Base-by-base conservation (phyloP, 2,888 invertebrate species). In the Nematopogon swammerdamellus region DNA sequence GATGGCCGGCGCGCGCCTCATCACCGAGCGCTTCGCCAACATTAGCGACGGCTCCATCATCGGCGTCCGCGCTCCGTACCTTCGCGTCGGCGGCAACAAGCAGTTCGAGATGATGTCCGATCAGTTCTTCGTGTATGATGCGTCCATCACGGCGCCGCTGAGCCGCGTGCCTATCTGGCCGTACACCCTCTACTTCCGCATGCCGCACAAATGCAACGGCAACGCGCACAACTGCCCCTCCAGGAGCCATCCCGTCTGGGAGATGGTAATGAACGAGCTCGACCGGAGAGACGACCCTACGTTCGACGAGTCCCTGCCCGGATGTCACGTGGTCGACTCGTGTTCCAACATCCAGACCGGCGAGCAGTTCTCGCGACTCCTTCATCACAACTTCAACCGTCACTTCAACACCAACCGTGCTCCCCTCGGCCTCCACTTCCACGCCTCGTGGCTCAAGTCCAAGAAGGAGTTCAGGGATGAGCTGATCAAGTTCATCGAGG, bases 61-160 rank as follows among this genome's bases (percentile, higher is more conserved):
- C 59, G 93, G 92, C 16, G 82, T 93, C 57, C 86, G 95, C 43
- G 94, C 95, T 2, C 95, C 95, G 3, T 95, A 93, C 65, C 80
- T 95, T 49, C 83, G 95, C 49, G 92, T 95, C 0, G 95, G 96
- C 54, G 95, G 96, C 54, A 94, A 95, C 81, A 93, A 88, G 61
- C 95, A 95, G 79, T 97, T 96, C 68, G 92, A 94, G 72, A 96
- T 96, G 95, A 95, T 97, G 95, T 88, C 91, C 50, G 94, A 95
- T 70, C 92, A 95, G 67, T 93, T 91, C 76, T 95, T 95, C 70
- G 89, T 92, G 6, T 97, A 96, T 68, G 97, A 97, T 67, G 93
- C 95, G 19, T 95, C 95, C 11, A 95, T 97, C 63, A 94, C 94
- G 1, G 95, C 95, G 19, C 91, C 94, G 1, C 81, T 94, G 50